A percentile compares a stretch with the other conserved stretches of the same genome.
Evolutionary conservation across 2,888 invertebrate species (phyloP).

Genomic region (Ypsolopha sequella): DNA sequence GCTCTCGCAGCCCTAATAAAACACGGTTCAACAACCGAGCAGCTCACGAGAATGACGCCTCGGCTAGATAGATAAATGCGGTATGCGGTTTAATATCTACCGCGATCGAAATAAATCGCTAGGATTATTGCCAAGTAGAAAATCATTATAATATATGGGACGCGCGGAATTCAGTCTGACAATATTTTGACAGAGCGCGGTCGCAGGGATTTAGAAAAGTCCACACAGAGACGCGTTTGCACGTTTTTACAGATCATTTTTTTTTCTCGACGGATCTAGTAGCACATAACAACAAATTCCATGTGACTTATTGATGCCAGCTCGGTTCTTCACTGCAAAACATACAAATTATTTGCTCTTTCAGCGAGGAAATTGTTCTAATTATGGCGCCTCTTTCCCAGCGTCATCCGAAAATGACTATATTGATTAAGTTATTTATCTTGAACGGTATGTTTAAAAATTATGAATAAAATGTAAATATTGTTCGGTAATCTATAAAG

Average conservation of each 20-base stretch:
- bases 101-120: conserved; percentile 66
- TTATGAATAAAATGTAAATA: no score
- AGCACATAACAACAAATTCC: no score
- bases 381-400: no score
- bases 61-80: conserved; percentile 48
- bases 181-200: conserved; percentile 68
- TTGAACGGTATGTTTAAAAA: no score
- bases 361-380: no score
- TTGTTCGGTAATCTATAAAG: no score
- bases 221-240: conserved; percentile 24
- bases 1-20: conserved; percentile 31
- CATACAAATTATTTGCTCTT: no score
- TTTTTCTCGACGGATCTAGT: conserved; percentile 18
- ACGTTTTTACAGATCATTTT: conserved; percentile 36
- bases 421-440: no score
- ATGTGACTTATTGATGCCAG: no score
- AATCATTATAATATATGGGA: conserved; percentile 68
- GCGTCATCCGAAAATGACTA: no score
- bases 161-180: conserved; percentile 66
- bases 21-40: conserved; percentile 61
- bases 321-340: no score
- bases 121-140: conserved; percentile 69
- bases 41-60: conserved; percentile 38
- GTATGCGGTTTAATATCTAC: conserved; percentile 63
- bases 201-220: conserved; percentile 47